Base-by-base conservation (phyloP, 2,888 invertebrate genomes). In the Andrena camellia region DNA sequence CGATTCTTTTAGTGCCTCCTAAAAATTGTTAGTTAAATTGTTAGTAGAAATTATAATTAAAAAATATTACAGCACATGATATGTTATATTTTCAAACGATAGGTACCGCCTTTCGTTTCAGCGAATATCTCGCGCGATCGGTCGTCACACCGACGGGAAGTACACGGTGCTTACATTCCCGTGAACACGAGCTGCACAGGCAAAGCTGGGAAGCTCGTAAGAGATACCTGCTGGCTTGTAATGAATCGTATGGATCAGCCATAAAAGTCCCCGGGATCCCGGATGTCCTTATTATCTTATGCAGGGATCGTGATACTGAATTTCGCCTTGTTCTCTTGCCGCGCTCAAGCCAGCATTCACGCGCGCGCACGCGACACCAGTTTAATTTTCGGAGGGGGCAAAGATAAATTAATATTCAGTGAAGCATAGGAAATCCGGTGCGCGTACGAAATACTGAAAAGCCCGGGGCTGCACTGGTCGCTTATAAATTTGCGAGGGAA, bases 221-320 rank as follows among this genome's bases (percentile, higher is more conserved):
- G 71, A 81, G 78, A 81, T 81, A 81, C 78, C 71, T 72, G 80
- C 72, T 13, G 72, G 72, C n/a, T 26, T 68, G 67, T 78, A 78
- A 81, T 59, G 81, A 81, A 81, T 72, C 68, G 79, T 81, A 81
- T 68, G 81, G 81, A 81, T 81, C 78, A 63, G 79, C 57, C 72
- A 20, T 81, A 78, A 81, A 81, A 78, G 81, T 68, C 62, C 23
- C 67, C 63, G 13, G 54, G 52, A n/a, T 60, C 67, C 80, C 42
- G 71, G 62, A 78, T 62, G 81, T 78, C 72, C 79, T 78, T 68
- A 78, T 81, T 81, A 81, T 78, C 78, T 63, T 63, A 57, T 72
- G 54, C 72, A 63, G 72, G 57, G 31, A 78, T 78, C 78, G 71
- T 67, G 70, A 71, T 71, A 68, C 78, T 8, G 72, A 50, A 68